A percentile compares a stretch with the other conserved stretches of the same genome.
Evolutionary conservation across 2,888 invertebrate genomes (phyloP).

Genomic region (Hofmannophila pseudospretella): DNA sequence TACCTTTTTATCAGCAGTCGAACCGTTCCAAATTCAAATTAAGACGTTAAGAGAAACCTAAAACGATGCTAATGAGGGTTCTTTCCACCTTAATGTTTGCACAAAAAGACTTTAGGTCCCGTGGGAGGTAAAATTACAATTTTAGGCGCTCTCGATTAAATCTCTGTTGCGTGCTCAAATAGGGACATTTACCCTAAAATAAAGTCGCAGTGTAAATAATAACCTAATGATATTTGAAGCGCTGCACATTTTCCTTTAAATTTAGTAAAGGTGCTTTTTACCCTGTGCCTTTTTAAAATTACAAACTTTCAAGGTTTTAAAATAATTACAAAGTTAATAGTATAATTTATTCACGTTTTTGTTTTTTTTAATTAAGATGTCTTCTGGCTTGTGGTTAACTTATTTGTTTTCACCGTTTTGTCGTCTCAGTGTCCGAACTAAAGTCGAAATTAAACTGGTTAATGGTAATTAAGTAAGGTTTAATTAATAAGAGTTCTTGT

Average conservation of each 20-base stretch:
- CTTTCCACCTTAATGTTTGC: slow-evolving; percentile 47
- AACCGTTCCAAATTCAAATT: slow-evolving; percentile 54
- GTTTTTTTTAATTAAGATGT: slow-evolving; percentile 59
- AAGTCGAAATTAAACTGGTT: not conserved
- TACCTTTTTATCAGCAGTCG: slow-evolving; percentile 25
- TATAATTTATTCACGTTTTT: slow-evolving; percentile 38
- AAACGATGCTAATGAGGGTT: slow-evolving; percentile 56
- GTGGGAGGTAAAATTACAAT: slow-evolving; percentile 40
- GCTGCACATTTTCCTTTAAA: too few relatives aligned
- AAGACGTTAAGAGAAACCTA: slow-evolving; percentile 56
- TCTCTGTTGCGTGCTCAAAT: not conserved
- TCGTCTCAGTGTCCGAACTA: slow-evolving; percentile 13
- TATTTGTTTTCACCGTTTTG: slow-evolving; percentile 36
- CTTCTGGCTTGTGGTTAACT: slow-evolving; percentile 48
- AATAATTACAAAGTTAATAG: slow-evolving; percentile 20
- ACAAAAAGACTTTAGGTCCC: slow-evolving; percentile 30
- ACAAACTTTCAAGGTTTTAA: not conserved
- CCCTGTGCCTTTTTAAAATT: not conserved
- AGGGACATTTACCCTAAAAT: not conserved
- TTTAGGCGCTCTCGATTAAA: slow-evolving; percentile 18
- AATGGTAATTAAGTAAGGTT: slow-evolving; percentile 4
- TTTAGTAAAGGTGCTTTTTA: not conserved
- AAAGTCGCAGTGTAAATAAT: not conserved
- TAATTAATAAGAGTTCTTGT: slow-evolving; percentile 8
- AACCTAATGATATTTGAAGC: not conserved